phyloP scores from a whole-genome alignment of 2,113 vertebrate genomes.

The Xiphophorus hellerii region DNA sequence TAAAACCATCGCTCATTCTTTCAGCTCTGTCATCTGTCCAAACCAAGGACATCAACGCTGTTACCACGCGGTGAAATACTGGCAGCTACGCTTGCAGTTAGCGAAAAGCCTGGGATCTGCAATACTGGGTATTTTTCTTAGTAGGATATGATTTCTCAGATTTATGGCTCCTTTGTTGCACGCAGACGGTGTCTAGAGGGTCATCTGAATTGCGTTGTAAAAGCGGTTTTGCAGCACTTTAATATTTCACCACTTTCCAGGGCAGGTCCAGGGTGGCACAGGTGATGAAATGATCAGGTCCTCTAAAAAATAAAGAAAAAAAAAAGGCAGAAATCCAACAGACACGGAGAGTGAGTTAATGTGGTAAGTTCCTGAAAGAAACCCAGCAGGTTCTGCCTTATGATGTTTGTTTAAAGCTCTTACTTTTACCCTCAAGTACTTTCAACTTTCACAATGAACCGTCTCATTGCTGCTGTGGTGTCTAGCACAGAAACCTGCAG shows the following conservation, averaged over 20 bases:
- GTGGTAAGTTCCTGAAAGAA: conserved; percentile 4
- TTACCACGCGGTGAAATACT: conserved; percentile 45
- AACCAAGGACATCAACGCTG: conserved; percentile 37
- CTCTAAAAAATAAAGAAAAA: background rate
- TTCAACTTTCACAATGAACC: too few species aligned
- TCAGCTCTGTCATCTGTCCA: conserved; percentile 38
- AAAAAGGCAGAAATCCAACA: conserved; percentile 1
- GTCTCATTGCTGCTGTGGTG: too few species aligned
- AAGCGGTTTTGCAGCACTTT: conserved; percentile 18
- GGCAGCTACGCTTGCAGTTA: conserved; percentile 11
- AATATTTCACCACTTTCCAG: conserved; percentile 1
- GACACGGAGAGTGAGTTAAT: background rate
- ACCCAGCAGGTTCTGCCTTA: background rate
- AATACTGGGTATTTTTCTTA: conserved; percentile 24
- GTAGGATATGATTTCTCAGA: conserved; percentile 27
- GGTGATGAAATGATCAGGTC: conserved; percentile 11
- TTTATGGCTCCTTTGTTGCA: conserved; percentile 15
- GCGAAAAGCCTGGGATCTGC: conserved; percentile 16
- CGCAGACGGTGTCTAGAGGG: conserved; percentile 10
- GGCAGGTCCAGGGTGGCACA: background rate
- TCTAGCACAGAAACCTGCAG: too few species aligned
- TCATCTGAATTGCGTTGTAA: conserved; percentile 8
- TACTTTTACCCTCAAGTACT: background rate
- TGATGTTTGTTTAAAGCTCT: background rate
- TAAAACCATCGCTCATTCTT: conserved; percentile 50